These are phyloP conservation scores for Ranitomeya imitator DNA, from an alignment of 2,113 vertebrate genomes.

Conservation along the genomic window DNA sequence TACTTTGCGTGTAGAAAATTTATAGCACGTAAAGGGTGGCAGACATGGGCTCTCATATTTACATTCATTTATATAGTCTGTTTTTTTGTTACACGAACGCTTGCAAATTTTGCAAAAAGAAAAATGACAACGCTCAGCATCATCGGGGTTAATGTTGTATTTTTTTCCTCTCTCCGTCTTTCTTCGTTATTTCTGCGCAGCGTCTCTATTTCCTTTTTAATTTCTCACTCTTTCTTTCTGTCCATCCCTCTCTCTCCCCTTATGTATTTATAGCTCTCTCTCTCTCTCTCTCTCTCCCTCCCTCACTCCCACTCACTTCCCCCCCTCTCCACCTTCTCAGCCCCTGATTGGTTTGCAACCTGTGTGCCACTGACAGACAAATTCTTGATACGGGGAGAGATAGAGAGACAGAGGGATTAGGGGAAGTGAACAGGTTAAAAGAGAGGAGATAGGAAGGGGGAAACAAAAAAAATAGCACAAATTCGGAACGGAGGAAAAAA, in stretches of 20 bases:
- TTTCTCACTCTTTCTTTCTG: slow-evolving; percentile 38
- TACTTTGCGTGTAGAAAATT: neutral
- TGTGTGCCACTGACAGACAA: slow-evolving; percentile 56
- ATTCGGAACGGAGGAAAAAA: neutral
- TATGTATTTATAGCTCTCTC: slow-evolving; percentile 58
- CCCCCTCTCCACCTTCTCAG: slow-evolving; percentile 56
- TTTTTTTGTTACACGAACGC: neutral
- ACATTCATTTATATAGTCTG: neutral
- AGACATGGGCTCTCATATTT: neutral
- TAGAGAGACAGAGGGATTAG: slow-evolving; percentile 49
- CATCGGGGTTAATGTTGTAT: neutral
- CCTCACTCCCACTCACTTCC: slow-evolving; percentile 59
- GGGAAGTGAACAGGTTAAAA: slow-evolving; percentile 43
- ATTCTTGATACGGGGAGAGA: slow-evolving; percentile 50
- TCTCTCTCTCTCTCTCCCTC: slow-evolving; percentile 48
- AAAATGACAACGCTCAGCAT: neutral
- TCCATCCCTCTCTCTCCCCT: slow-evolving; percentile 54
- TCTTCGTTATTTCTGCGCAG: slow-evolving; percentile 24
- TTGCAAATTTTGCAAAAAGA: neutral
- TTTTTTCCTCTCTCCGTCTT: neutral
- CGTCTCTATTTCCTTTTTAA: slow-evolving; percentile 9
- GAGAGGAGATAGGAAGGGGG: neutral
- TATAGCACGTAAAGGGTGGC: neutral
- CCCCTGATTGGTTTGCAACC: slow-evolving; percentile 59
- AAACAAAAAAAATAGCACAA: neutral